A percentile compares a stretch with the other conserved stretches of the same genome.
These are phyloP conservation scores for Pemphigus obesinymphae DNA, from an alignment of 1,140 invertebrate species.

Conservation along the genomic window DNA sequence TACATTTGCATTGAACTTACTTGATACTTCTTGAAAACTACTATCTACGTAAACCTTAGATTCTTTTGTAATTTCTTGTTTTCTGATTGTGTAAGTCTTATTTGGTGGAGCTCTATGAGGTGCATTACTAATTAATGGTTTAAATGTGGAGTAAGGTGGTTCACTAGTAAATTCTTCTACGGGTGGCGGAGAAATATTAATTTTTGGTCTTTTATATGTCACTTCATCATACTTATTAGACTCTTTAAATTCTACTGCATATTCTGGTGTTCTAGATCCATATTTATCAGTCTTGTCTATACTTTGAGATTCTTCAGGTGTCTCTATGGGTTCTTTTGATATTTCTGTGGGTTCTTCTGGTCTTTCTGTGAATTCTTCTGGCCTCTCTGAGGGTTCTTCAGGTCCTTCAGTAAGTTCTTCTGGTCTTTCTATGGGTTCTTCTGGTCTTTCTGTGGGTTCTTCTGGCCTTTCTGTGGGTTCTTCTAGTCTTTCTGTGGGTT, in stretches of 20 bases:
- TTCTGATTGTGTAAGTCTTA: neutral
- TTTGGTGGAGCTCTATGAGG: neutral
- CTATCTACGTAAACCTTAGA: neutral
- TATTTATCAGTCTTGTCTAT: neutral
- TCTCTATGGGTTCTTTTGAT: slow-evolving; percentile 47
- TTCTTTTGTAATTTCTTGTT: neutral
- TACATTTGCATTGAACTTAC: neutral
- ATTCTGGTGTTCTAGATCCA: neutral
- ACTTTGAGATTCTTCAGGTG: neutral
- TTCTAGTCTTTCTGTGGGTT: slow-evolving; percentile 4
- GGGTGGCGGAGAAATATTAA: neutral
- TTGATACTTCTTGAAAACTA: neutral
- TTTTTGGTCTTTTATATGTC: neutral
- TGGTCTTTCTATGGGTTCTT: slow-evolving; percentile 26
- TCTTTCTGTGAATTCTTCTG: neutral
- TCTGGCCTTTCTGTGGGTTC: slow-evolving; percentile 13
- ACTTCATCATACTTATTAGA: neutral
- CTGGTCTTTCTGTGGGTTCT: slow-evolving; percentile 8
- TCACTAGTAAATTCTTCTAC: neutral
- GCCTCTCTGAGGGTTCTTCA: neutral
- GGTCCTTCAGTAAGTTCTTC: slow-evolving; percentile 17
- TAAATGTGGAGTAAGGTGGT: neutral
- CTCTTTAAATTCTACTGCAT: neutral
- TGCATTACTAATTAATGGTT: neutral
- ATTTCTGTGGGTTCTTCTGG: neutral